Percentiles rank a stretch among this genome's conserved stretches.
These are phyloP conservation scores for Steinernema khuongi DNA, from an alignment of 1,140 invertebrate genomes.

Conservation along the genomic window DNA sequence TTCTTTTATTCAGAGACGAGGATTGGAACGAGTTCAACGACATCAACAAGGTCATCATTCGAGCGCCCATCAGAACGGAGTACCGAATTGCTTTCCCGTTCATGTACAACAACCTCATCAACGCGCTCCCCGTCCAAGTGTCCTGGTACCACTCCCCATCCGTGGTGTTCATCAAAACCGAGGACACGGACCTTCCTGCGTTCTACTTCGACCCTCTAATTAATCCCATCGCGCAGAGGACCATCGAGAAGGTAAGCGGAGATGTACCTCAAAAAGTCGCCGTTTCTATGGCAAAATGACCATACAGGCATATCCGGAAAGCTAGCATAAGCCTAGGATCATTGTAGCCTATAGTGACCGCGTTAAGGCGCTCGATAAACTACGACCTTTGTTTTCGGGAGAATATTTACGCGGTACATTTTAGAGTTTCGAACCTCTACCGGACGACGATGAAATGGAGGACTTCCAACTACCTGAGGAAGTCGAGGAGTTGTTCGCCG, in stretches of 20 bases:
- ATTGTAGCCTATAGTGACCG: background rate
- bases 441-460: constrained; percentile 80
- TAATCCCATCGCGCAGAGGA: constrained; percentile 93
- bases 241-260: constrained; percentile 70
- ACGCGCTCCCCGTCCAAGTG: constrained; percentile 54
- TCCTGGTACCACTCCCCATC: constrained; percentile 86
- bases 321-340: no score
- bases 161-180: constrained; percentile 98
- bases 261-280: background rate
- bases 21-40: constrained; percentile 99
- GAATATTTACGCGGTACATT: constrained; percentile 32
- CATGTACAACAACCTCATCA: constrained; percentile 80
- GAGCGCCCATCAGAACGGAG: constrained; percentile 95
- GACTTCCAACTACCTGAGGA: constrained; percentile 85
- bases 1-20: constrained; percentile 73
- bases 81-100: constrained; percentile 99
- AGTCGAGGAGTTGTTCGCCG: constrained; percentile 83
- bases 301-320: no score
- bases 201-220: constrained; percentile 99
- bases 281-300: no score
- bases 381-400: constrained; percentile 14
- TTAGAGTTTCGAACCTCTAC: constrained; percentile 65
- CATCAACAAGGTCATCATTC: constrained; percentile 98
- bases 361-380: constrained; percentile 8
- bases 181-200: constrained; percentile 98